Base-by-base conservation (phyloP, 2,113 vertebrate species). In the Probosciger aterrimus region DNA sequence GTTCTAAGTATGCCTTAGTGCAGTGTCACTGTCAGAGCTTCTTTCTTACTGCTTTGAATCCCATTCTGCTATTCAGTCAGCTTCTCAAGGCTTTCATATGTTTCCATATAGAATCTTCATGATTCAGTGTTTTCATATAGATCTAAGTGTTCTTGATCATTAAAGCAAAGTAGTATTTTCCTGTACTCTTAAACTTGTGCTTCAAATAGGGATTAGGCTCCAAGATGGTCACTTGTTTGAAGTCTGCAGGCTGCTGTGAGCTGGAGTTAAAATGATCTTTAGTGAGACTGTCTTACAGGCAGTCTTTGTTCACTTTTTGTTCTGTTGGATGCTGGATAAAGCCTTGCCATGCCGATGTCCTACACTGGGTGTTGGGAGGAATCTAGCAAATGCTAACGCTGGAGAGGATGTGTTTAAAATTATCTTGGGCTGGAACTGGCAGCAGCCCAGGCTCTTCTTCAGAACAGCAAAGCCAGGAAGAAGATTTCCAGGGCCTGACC, bases 321-420 rank as follows among this genome's bases (percentile, higher is more conserved):
- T 75, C 17, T 71, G 10, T 65, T n/a, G 2, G 20, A 0, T 78
- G 39, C 35, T 78, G 30, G 10, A 35, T 47, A 63, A 49, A 52
- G 19, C 47, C 18, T 60, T 64, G 23, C 44, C 31, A 23, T 73
- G 65, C 35, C 28, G 8, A 1, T 92, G 28, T 28, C 47, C 41
- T 43, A 28, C 19, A 2, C 8, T 37, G 81, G 44, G 1, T 79
- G 17, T 73, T 57, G 59, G 67, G 70, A 90, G 41, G 53, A 70
- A 49, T 31, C 31, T 77, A 79, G 75, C 10, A 74, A 62, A 80
- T 49, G 15, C 22, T 39, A 20, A 33, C 41, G 30, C 30, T 73
- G 79, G 68, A 80, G 35, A 91, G 67, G 78, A 70, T 53, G 70
- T 90, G 63, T 82, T 94, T 89, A 85, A 94, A 94, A 88, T 97